Base-by-base conservation (phyloP, 2,888 invertebrate genomes). In the Eupithecia exiguata region DNA sequence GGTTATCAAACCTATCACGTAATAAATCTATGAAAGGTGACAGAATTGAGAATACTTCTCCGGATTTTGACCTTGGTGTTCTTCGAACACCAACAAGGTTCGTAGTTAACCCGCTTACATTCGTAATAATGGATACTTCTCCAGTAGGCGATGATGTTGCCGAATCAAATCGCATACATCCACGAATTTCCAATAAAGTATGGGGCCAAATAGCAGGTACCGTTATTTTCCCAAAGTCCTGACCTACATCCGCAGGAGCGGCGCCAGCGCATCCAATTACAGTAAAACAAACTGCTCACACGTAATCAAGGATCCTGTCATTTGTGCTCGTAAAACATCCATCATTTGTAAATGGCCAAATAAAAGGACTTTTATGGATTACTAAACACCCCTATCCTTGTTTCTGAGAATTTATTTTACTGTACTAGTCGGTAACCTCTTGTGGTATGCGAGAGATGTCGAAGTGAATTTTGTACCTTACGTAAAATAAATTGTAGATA, bases 261-360 rank as follows among this genome's bases (percentile, higher is more conserved):
- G 76, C 78, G 75, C 79, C 79, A 69, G 69, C 68, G 68, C 40
- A 66, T 38, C 63, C 72, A 67, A 78, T 77, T 68, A 72, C 69
- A 40, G 53, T 77, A 70, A 78, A 76, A 76, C 76, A 72, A 80
- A 82, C 80, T 73, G 72, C 76, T 75, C 67, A 78, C 80, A 79
- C 79, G 35, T 66, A 66, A 70, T 72, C 68, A 71, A 53, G 74
- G 72, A 68, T 72, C 70, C 71, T 68, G 80, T 80, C 80, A 83
- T 83, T 82, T 79, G 70, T 76, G 81, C 76, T 86, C 83, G 78
- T 86, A 86, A 86, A 86, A 70, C 78, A 79, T 43, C 68, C 58
- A 40, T 72, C 79, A 82, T 83, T 80, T 25, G 25, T 85, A 84
- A 84, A 84, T 84, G 65, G 66, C 69, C 49, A 71, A 74, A 69